Conservation (phyloP, 2,888 invertebrate genomes). For the Apeira syringaria region DNA sequence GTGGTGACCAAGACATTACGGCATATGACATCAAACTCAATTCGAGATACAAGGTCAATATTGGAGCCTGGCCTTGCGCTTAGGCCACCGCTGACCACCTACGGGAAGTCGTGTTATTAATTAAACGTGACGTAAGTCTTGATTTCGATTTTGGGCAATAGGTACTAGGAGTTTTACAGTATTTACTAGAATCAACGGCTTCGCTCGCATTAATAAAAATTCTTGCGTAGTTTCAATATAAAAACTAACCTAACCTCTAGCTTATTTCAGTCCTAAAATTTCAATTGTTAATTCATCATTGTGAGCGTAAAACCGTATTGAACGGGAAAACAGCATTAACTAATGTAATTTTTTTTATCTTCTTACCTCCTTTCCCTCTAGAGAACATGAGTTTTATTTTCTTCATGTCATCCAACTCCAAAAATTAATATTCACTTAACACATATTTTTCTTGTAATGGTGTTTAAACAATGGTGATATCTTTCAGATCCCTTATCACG, state of each 20-base stretch:
- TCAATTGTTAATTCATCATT: no score
- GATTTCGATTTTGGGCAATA: conserved; percentile 8
- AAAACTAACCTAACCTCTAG: no score
- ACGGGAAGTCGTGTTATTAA: conserved; percentile 14
- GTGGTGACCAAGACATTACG: conserved; percentile 6
- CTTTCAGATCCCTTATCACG: neutral
- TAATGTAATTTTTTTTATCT: no score
- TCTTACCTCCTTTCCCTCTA: conserved; percentile 64
- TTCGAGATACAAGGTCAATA: conserved; percentile 10
- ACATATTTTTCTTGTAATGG: no score
- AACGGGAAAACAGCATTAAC: no score
- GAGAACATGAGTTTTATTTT: conserved; percentile 70
- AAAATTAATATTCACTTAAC: no score
- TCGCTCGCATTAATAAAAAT: no score
- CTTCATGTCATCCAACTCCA: conserved; percentile 52
- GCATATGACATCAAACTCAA: conserved; percentile 9
- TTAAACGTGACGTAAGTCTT: conserved; percentile 14
- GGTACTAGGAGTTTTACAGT: conserved; percentile 11
- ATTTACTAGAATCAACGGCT: no score
- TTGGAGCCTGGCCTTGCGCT: conserved; percentile 9
- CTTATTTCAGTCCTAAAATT: no score
- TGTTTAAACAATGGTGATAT: no score
- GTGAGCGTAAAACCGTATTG: no score
- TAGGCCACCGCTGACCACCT: conserved; percentile 8
- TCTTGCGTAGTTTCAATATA: no score